phyloP scores from a whole-genome alignment of 2,797 vertebrate species.

The Acipenser ruthenus region DNA sequence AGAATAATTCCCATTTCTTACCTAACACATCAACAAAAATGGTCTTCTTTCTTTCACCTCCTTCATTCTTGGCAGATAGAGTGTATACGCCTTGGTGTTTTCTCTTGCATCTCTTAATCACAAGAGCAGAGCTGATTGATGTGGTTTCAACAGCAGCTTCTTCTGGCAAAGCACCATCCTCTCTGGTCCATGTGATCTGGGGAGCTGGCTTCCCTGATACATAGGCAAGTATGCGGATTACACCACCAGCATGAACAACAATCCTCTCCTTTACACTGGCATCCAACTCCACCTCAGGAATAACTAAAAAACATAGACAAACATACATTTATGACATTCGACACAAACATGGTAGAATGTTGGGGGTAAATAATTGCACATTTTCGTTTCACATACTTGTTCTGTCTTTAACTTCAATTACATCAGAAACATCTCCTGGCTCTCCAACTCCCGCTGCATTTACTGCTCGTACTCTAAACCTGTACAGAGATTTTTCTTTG shows the following conservation, averaged over 20 bases:
- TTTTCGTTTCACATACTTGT: conserved; percentile 60
- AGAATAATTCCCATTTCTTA: conserved; percentile 44
- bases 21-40: conserved; percentile 91
- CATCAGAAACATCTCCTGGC: conserved; percentile 86
- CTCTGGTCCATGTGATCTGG: conserved; percentile 74
- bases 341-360: no score
- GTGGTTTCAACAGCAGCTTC: conserved; percentile 87
- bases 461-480: conserved; percentile 85
- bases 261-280: conserved; percentile 88
- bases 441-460: conserved; percentile 85
- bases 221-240: conserved; percentile 93
- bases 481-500: conserved; percentile 83
- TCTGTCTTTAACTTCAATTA: conserved; percentile 89
- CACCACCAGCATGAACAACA: conserved; percentile 89
- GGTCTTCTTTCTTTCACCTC: conserved; percentile 82
- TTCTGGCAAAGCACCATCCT: conserved; percentile 68
- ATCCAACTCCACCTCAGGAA: conserved; percentile 84
- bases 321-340: not conserved
- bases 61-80: conserved; percentile 82
- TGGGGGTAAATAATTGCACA: conserved; percentile 1
- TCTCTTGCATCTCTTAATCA: conserved; percentile 85
- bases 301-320: conserved; percentile 54
- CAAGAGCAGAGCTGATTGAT: conserved; percentile 86
- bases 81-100: conserved; percentile 84
- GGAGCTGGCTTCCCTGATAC: conserved; percentile 90